phyloP scores from a whole-genome alignment of 2,113 vertebrate species.

The Notarius quadriscutis region DNA sequence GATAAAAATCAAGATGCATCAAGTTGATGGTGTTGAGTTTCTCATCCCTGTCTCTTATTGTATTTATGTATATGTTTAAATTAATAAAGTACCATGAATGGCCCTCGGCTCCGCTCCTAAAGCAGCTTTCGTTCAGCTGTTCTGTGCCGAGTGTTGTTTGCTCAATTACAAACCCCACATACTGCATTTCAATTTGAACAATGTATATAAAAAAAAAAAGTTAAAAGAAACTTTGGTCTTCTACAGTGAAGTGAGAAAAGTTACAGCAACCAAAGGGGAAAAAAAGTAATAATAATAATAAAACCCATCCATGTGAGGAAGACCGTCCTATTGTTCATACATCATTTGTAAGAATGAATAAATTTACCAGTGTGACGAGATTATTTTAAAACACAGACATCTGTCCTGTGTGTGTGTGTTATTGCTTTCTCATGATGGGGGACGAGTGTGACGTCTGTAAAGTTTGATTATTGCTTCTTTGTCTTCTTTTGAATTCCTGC shows the following conservation, averaged over 20 bases:
- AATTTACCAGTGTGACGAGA: background rate
- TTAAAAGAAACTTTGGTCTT: slow-evolving; percentile 69
- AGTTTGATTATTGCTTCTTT: slow-evolving; percentile 78
- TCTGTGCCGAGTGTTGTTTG: slow-evolving; percentile 48
- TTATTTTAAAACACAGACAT: background rate
- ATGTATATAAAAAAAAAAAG: slow-evolving; percentile 40
- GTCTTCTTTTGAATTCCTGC: slow-evolving; percentile 56
- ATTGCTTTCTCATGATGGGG: slow-evolving; percentile 70
- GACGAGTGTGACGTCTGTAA: slow-evolving; percentile 47
- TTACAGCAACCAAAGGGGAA: slow-evolving; percentile 3
- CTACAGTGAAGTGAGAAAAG: slow-evolving; percentile 60
- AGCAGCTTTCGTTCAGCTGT: slow-evolving; percentile 60
- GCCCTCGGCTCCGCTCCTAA: slow-evolving; percentile 59
- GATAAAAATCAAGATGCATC: slow-evolving; percentile 1
- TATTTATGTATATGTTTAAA: background rate
- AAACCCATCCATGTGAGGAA: slow-evolving; percentile 42
- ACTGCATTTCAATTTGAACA: slow-evolving; percentile 52
- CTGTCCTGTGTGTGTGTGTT: slow-evolving; percentile 51
- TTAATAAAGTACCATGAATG: slow-evolving; percentile 41
- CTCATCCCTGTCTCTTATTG: background rate
- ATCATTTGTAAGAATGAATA: background rate
- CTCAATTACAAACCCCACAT: slow-evolving; percentile 35
- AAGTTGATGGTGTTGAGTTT: background rate
- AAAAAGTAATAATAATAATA: slow-evolving; percentile 34
- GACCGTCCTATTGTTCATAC: background rate